Conservation (phyloP, 2,888 invertebrate genomes). For the Leptopterna dolabrata region DNA sequence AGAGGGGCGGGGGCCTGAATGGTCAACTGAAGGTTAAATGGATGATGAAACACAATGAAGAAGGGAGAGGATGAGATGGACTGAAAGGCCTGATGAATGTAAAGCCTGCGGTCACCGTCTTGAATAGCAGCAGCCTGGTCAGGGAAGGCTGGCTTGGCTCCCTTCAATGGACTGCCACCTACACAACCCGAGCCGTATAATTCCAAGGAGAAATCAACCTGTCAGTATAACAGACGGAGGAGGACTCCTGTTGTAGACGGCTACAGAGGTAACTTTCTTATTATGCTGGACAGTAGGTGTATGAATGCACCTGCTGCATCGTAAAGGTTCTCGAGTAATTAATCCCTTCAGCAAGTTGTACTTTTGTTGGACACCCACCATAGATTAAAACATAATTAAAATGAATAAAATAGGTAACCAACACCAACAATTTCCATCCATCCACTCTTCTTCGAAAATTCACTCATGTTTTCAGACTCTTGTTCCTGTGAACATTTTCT, state of each 20-base stretch:
- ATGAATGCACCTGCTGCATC: too few species aligned
- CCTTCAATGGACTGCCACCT: background rate
- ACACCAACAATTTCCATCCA: too few species aligned
- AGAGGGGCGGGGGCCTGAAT: background rate
- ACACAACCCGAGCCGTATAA: background rate
- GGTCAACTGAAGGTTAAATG: background rate
- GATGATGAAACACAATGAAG: background rate
- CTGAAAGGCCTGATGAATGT: background rate
- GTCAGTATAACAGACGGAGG: background rate
- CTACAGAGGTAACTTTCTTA: background rate
- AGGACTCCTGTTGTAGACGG: background rate
- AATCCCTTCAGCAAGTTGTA: too few species aligned
- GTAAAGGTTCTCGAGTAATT: too few species aligned
- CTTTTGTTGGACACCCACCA: too few species aligned
- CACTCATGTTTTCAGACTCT: too few species aligned
- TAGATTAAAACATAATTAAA: too few species aligned
- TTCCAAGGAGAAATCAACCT: background rate
- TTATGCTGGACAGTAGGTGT: too few species aligned
- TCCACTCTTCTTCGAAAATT: too few species aligned
- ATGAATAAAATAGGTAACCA: too few species aligned
- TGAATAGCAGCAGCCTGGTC: background rate
- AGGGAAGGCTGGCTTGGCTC: background rate
- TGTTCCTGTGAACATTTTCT: too few species aligned
- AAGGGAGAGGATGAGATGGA: background rate
- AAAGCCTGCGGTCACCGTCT: conserved; percentile 7